These are phyloP conservation scores for Leptinotarsa rubiginosa DNA, from an alignment of 2,888 invertebrate species.

Conservation along the genomic window DNA sequence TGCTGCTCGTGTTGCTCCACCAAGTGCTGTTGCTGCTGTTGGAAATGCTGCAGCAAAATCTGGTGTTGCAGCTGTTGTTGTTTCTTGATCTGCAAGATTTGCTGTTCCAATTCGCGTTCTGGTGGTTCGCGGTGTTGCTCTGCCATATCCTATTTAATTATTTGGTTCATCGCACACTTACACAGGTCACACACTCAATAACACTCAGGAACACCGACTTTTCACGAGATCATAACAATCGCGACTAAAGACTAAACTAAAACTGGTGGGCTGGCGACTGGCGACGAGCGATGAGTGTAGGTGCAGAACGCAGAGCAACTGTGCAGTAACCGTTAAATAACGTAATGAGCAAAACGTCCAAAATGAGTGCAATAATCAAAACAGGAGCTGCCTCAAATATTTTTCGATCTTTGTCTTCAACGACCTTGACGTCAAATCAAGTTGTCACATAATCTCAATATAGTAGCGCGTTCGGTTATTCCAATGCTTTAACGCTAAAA, in stretches of 20 bases:
- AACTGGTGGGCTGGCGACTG: conserved; percentile 21
- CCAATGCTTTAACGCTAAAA: too few species aligned
- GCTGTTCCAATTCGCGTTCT: conserved; percentile 67
- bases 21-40: conserved; percentile 90
- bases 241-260: conserved; percentile 50
- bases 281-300: not conserved
- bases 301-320: not conserved
- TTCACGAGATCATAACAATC: conserved; percentile 64
- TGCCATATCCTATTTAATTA: conserved; percentile 59
- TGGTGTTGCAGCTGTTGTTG: conserved; percentile 94
- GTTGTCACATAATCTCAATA: too few species aligned
- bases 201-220: conserved; percentile 30
- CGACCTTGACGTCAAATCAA: too few species aligned
- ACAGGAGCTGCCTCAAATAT: not conserved
- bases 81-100: conserved; percentile 85
- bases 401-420: not conserved
- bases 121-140: conserved; percentile 64
- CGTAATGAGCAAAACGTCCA: not conserved
- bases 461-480: too few species aligned
- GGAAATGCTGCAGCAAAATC: conserved; percentile 90
- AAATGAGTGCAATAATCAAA: not conserved
- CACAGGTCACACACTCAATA: conserved; percentile 33
- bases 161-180: conserved; percentile 43
- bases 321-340: not conserved
- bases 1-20: conserved; percentile 92